Evolutionary conservation across 2,797 vertebrate species (phyloP), one percentile per base, ranked within the genome.

Genomic region (Ptychadena robeensis): DNA sequence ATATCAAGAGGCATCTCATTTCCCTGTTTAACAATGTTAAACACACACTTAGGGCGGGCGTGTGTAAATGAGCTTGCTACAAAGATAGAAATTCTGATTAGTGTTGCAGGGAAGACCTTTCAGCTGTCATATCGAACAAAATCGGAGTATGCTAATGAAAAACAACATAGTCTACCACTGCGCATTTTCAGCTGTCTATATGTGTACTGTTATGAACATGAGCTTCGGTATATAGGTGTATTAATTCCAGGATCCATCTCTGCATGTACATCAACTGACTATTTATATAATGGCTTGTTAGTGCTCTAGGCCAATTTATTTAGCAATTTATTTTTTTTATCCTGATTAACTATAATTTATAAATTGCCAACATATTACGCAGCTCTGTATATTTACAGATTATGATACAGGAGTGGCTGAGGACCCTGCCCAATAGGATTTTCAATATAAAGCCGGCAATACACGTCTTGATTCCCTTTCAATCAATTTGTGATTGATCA

Each of bases 11-110:
- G 82, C 65, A 85, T 85, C 82, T 85, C 71, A 85, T 80, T 80
- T 85, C 78, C 78, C 66, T 76, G 63, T 80, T 83, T 80, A 84
- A 69, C 82, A 80, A 80, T 80, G 76, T 84, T 75, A 74, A 80
- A 69, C 71, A 84, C 77, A 73, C 82, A 80, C 77, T 80, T 84
- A 80, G 35, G 76, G 82, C 70, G 69, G 78, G 31, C 67, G 40
- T 53, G 81, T 83, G 67, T 57, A 83, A 83, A 76, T 77, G 73
- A 82, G 73, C 73, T 35, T 63, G 30, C 53, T 71, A 61, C 66
- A 65, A 67, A 35, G 4, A 77, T 64, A 64, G 57, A 65, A 71
- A 79, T 79, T 73, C 40, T 79, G 82, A 79, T 73, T 67, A 83
- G 59, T 25, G 69, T 68, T 83, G 40, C 30, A 59, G 76, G 63